Percentiles rank a stretch among this genome's conserved stretches.
Conservation (phyloP, 30 jellyfish, hydroid and myxozoan genomes). For the Turritopsis rubra region DNA sequence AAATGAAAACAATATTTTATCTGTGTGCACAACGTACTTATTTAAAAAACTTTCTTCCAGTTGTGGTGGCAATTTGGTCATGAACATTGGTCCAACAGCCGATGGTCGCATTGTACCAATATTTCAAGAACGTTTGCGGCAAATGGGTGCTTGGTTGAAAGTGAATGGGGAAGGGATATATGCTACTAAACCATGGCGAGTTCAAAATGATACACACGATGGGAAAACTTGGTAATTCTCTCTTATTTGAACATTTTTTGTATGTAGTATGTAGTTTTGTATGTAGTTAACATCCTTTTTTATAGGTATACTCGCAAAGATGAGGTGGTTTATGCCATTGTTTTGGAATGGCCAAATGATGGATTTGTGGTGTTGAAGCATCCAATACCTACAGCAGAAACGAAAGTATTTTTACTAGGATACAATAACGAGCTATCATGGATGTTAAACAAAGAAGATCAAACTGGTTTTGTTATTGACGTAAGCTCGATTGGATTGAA, state of each 20-base stretch:
- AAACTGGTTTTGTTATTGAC: slow-evolving; percentile 39
- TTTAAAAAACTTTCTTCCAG: not conserved
- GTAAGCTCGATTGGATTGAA: slow-evolving; percentile 23
- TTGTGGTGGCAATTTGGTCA: slow-evolving; percentile 55
- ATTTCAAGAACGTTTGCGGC: slow-evolving; percentile 71
- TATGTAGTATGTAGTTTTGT: not conserved
- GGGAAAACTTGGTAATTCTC: slow-evolving; percentile 12
- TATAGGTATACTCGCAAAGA: slow-evolving; percentile 67
- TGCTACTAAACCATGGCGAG: slow-evolving; percentile 60
- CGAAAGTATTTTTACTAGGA: slow-evolving; percentile 57
- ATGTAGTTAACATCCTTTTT: not conserved
- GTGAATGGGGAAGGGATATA: slow-evolving; percentile 75
- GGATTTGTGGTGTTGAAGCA: slow-evolving; percentile 27
- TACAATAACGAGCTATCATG: slow-evolving; percentile 27
- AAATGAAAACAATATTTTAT: no score
- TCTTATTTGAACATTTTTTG: not conserved
- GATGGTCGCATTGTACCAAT: slow-evolving; percentile 84
- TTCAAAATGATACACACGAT: slow-evolving; percentile 46
- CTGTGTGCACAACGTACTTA: no score
- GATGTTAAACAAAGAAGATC: not conserved
- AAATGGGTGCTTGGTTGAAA: slow-evolving; percentile 70
- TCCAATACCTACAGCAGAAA: slow-evolving; percentile 40
- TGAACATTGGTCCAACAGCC: slow-evolving; percentile 83
- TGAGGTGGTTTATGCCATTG: slow-evolving; percentile 49
- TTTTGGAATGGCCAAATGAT: slow-evolving; percentile 56